A percentile compares a stretch with the other conserved stretches of the same genome.
Conservation (phyloP, 2,113 vertebrate species). For the Halcyon senegalensis region DNA sequence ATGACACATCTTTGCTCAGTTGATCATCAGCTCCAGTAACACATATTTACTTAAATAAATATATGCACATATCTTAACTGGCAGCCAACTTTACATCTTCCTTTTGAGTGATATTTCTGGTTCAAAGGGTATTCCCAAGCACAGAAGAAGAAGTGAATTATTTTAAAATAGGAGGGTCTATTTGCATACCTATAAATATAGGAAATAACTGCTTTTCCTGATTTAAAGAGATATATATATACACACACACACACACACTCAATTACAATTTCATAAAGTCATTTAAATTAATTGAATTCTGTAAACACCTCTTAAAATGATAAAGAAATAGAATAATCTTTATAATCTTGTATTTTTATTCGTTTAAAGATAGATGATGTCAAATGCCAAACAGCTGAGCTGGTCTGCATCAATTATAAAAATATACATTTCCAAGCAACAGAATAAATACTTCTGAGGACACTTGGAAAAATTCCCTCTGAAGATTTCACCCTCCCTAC, state of each 20-base stretch:
- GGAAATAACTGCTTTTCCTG: neutral
- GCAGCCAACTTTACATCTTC: neutral
- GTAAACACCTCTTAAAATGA: neutral
- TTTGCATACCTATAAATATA: neutral
- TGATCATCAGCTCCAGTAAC: neutral
- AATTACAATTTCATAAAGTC: neutral
- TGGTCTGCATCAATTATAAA: neutral
- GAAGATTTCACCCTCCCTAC: neutral
- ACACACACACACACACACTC: neutral
- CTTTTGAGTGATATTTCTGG: neutral
- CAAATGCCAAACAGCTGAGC: neutral
- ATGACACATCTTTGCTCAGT: neutral
- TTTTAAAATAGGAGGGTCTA: neutral
- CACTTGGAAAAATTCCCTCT: neutral
- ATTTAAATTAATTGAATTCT: neutral
- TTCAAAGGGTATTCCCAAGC: slow-evolving; percentile 4
- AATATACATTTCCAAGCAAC: neutral
- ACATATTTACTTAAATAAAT: neutral
- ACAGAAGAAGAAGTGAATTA: neutral
- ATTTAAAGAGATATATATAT: neutral
- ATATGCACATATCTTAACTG: neutral
- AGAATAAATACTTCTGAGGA: neutral
- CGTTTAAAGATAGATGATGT: neutral
- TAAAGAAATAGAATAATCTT: neutral
- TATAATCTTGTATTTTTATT: neutral